Percentiles rank a stretch among this genome's conserved stretches.
Conservation (phyloP, 2,888 invertebrate species). For the Halictus quadricinctus region DNA sequence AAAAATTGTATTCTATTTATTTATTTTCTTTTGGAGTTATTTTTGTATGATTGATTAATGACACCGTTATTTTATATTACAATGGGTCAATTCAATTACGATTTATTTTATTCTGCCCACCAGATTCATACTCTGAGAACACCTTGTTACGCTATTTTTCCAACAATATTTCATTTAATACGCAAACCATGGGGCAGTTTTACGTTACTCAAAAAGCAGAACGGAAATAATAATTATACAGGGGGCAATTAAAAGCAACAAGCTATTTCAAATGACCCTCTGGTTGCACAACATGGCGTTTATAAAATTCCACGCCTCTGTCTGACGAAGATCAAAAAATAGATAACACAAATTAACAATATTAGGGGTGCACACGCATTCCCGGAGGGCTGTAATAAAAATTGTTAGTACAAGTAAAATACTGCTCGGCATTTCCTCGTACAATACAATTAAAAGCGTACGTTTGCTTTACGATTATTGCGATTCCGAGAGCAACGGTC, state of each 20-base stretch:
- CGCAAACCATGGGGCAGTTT: neutral
- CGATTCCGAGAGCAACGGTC: neutral
- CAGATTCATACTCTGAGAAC: no score
- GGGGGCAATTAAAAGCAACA: neutral
- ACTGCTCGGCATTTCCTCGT: neutral
- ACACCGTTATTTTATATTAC: neutral
- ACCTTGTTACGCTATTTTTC: no score
- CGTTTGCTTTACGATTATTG: neutral
- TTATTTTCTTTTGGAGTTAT: no score
- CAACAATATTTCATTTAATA: no score
- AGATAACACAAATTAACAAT: neutral
- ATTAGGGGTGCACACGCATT: neutral
- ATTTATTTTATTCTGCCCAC: neutral
- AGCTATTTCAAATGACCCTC: neutral
- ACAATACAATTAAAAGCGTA: no score
- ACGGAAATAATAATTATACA: conserved; percentile 1
- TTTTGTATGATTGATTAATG: neutral
- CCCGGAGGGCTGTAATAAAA: neutral
- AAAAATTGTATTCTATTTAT: no score
- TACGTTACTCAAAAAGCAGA: no score
- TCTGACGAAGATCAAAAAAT: neutral
- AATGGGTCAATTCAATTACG: neutral
- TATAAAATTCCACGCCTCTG: neutral
- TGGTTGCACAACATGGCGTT: neutral
- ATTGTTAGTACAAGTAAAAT: neutral